Percentiles rank a stretch among this genome's conserved stretches.
These are phyloP conservation scores for Rhea americana DNA, from an alignment of 2,113 vertebrate genomes.

Conservation along the genomic window DNA sequence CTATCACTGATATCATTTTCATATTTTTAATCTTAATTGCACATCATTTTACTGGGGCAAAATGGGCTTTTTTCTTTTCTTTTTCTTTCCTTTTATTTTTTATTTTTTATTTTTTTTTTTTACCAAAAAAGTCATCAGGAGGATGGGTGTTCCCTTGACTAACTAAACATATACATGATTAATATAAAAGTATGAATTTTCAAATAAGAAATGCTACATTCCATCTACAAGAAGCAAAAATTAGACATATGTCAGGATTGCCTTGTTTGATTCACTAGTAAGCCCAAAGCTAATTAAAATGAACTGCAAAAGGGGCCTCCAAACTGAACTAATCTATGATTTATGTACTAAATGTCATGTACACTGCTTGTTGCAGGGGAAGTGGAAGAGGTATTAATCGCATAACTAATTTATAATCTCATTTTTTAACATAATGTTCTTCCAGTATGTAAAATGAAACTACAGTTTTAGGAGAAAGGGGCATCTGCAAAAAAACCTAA, in stretches of 20 bases:
- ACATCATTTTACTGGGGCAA: not conserved
- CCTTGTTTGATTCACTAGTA: not conserved
- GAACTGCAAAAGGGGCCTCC: conserved; percentile 51
- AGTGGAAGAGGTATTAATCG: conserved; percentile 42
- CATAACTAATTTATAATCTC: conserved; percentile 44
- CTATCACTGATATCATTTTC: not conserved
- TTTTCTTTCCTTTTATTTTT: not conserved
- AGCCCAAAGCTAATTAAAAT: conserved; percentile 62
- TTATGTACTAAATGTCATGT: conserved; percentile 43
- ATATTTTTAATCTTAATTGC: not conserved
- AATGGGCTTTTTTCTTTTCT: not conserved
- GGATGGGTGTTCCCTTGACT: not conserved
- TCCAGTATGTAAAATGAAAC: not conserved
- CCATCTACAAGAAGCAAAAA: conserved; percentile 5
- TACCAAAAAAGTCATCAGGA: not conserved
- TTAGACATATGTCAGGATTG: not conserved
- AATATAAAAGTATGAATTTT: not conserved
- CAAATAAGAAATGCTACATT: not conserved
- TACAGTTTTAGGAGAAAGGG: not conserved
- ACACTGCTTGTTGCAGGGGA: conserved; percentile 38
- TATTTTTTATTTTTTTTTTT: no score
- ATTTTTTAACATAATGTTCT: conserved; percentile 26
- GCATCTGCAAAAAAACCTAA: not conserved
- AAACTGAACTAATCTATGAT: conserved; percentile 61
- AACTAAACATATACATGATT: not conserved